These are phyloP conservation scores for Bagarius yarrelli DNA, from an alignment of 2,113 vertebrate species.

Conservation along the genomic window DNA sequence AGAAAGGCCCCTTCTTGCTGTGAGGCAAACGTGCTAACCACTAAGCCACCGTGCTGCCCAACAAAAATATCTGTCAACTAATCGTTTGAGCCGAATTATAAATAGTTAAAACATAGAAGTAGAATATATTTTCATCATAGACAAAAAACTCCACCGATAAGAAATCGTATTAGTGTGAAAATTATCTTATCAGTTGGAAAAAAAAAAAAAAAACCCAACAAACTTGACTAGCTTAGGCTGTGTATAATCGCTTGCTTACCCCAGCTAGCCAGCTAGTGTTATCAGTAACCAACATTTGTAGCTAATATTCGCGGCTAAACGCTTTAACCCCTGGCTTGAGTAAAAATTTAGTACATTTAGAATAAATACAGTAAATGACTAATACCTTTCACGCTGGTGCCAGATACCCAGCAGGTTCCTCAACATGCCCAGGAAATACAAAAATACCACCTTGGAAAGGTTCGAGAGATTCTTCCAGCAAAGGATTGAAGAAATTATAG, in stretches of 20 bases:
- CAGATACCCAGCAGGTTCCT: conserved; percentile 3
- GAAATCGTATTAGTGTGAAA: neutral
- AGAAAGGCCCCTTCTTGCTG: too few relatives aligned
- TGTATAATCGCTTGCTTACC: neutral
- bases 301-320: neutral
- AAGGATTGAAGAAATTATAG: neutral
- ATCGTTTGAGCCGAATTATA: too few relatives aligned
- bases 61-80: too few relatives aligned
- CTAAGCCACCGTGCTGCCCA: too few relatives aligned
- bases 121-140: too few relatives aligned
- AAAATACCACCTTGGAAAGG: neutral
- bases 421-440: neutral
- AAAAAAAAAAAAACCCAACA: too few relatives aligned
- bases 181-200: neutral
- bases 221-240: neutral
- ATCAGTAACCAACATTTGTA: neutral
- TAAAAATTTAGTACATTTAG: too few relatives aligned
- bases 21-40: too few relatives aligned
- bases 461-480: neutral
- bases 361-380: neutral
- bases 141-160: too few relatives aligned
- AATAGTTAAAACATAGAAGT: too few relatives aligned
- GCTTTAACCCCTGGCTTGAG: neutral
- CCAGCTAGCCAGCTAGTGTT: neutral
- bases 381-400: neutral